A percentile compares a stretch with the other conserved stretches of the same genome.
Evolutionary conservation across 2,797 vertebrate species (phyloP).

Genomic region (Rhabdomys pumilio): DNA sequence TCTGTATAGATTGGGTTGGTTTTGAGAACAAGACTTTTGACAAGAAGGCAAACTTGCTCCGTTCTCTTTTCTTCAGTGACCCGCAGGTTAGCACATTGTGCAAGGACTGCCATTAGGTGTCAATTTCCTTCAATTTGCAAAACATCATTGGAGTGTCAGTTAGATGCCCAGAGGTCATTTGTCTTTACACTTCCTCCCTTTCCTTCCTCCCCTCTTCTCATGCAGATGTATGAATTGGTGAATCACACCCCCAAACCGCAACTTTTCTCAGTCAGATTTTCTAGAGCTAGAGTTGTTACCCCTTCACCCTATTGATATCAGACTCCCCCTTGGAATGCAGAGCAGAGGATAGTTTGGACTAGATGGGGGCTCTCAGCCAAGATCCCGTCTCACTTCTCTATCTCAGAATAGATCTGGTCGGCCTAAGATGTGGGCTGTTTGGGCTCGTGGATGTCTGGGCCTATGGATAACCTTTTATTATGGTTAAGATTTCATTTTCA

Average conservation of each 20-base stretch:
- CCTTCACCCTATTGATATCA: neutral
- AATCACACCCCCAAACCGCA: neutral
- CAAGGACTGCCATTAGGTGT: neutral
- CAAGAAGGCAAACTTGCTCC: neutral
- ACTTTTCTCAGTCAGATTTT: neutral
- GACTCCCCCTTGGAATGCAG: slow-evolving; percentile 32
- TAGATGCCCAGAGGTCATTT: neutral
- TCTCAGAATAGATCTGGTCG: slow-evolving; percentile 64
- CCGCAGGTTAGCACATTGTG: neutral
- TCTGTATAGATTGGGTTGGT: neutral
- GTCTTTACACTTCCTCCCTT: neutral
- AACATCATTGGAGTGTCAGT: neutral
- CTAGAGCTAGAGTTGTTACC: neutral
- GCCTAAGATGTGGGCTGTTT: slow-evolving; percentile 34
- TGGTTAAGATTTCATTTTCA: slow-evolving; percentile 44
- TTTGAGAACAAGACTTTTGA: neutral
- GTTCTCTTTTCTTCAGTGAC: neutral
- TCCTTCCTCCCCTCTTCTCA: neutral
- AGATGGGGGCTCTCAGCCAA: slow-evolving; percentile 37
- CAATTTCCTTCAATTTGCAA: neutral
- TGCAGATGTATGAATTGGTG: neutral
- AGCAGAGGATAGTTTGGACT: neutral
- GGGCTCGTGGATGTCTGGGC: slow-evolving; percentile 53
- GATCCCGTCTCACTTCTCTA: slow-evolving; percentile 66
- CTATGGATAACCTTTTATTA: slow-evolving; percentile 61